Evolutionary conservation across 2,113 vertebrate species (phyloP).

Genomic region (Ancistrus triradiatus): DNA sequence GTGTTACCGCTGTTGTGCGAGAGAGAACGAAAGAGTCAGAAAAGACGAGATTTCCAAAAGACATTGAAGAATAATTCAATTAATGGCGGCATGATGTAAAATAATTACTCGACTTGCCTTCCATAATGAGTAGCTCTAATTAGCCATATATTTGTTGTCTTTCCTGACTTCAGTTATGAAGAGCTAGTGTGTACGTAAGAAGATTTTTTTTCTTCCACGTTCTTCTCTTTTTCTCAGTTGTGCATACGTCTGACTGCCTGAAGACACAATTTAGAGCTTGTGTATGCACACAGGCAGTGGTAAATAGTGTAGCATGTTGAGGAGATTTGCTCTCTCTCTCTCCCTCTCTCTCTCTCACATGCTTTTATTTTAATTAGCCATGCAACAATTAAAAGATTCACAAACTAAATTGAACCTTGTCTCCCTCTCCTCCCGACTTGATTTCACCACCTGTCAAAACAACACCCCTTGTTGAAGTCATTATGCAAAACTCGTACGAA

Average conservation of each 20-base stretch:
- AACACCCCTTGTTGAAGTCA: constrained; percentile 92
- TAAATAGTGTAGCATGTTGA: constrained; percentile 93
- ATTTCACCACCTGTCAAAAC: constrained; percentile 99
- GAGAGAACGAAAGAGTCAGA: background rate
- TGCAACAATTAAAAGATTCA: constrained; percentile 99
- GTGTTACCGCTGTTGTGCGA: constrained; percentile 52
- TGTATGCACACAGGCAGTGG: constrained; percentile 88
- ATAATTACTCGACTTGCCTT: constrained; percentile 95
- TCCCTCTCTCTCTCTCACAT: constrained; percentile 22
- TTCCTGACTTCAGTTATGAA: constrained; percentile 92
- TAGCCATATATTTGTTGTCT: constrained; percentile 98
- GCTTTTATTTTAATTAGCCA: constrained; percentile 96
- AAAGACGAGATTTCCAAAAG: constrained; percentile 64
- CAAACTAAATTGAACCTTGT: constrained; percentile 99
- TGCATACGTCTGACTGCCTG: constrained; percentile 79
- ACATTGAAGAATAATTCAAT: constrained; percentile 96
- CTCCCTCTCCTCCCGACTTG: constrained; percentile 93
- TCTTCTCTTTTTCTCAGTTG: constrained; percentile 31
- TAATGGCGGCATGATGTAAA: constrained; percentile 98
- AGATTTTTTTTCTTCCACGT: background rate
- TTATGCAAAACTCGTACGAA: constrained; percentile 95
- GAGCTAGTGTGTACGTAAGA: constrained; percentile 81
- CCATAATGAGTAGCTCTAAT: constrained; percentile 98
- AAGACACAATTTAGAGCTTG: constrained; percentile 90
- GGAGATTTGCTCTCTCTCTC: constrained; percentile 82